Evolutionary conservation across 2,888 invertebrate species (phyloP).

Genomic region (Tortrix viridana): DNA sequence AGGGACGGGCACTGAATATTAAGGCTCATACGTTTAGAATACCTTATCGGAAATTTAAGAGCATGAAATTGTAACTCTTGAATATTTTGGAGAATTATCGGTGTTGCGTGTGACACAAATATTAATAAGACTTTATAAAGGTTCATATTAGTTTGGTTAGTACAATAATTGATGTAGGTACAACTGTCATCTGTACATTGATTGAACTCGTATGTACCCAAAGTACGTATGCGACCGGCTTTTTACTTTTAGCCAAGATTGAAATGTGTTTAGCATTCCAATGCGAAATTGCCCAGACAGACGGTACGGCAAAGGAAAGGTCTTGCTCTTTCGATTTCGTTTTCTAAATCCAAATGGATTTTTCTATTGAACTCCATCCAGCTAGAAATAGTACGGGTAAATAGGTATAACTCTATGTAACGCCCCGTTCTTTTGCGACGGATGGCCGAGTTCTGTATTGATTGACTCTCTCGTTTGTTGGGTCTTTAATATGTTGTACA

Average conservation of each 20-base stretch:
- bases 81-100: too few species aligned
- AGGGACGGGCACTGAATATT: too few species aligned
- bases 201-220: too few species aligned
- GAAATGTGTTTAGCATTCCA: conserved; percentile 21
- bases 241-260: neutral
- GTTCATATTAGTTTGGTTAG: too few species aligned
- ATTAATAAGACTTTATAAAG: too few species aligned
- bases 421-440: conserved; percentile 7
- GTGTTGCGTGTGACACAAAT: too few species aligned
- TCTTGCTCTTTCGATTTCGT: conserved; percentile 19
- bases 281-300: conserved; percentile 10
- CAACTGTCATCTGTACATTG: too few species aligned
- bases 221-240: too few species aligned
- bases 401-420: conserved; percentile 5
- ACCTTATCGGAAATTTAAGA: too few species aligned
- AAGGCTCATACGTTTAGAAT: too few species aligned
- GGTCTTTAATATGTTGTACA: neutral
- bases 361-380: conserved; percentile 10
- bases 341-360: conserved; percentile 14
- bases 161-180: too few species aligned
- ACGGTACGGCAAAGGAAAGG: conserved; percentile 10
- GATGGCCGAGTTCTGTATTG: conserved; percentile 6
- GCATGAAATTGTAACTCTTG: too few species aligned
- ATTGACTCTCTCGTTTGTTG: neutral
- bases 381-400: conserved; percentile 7